Evolutionary conservation across 2,113 vertebrate species (phyloP), one percentile per base, ranked within the genome.

Genomic region (Corythornis madagascariensis): DNA sequence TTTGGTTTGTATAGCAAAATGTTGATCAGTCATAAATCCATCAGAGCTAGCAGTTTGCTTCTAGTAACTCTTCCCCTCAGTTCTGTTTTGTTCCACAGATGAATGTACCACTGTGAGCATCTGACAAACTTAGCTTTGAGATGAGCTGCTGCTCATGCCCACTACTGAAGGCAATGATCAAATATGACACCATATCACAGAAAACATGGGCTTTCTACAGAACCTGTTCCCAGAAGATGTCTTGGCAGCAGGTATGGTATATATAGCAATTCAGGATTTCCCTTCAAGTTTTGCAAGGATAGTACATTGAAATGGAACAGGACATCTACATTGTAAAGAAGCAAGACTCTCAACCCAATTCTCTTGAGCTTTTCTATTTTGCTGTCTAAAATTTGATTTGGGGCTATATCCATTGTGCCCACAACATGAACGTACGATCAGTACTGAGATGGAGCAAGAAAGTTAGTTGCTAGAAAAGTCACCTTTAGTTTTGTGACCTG

Each of bases 51-150:
- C 65, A 87, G 77, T 90, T 90, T 43, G 69, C 74, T 73, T 83
- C 72, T 93, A 83, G 60, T 55, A 70, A 85, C 47, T 88, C 70
- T 61, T 86, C 0, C 33, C 66, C 69, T 81, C 60, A 52, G 75
- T 89, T n/a, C n/a, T 71, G 42, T 72, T 90, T 78, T 88, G 63
- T 84, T 96, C 96, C 93, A 89, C 26, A 31, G 86, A 93, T 81
- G 82, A 95, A 94, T 56, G 77, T 26, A 45, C 71, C 69, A 66
- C 35, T 95, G 73, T 80, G 85, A 87, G 45, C 76, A 52, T 90
- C 74, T 79, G 88, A 95, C 48, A 90, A 81, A 92, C 63, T 81
- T 75, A 50, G 45, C 47, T 63, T 59, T 33, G 78, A 82, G 40
- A 91, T 16, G 67, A 75, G 31, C 53, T 61, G 66, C 31, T 86